Evolutionary conservation across 2,113 vertebrate species (phyloP).

Genomic region (Myiozetetes cayanensis): DNA sequence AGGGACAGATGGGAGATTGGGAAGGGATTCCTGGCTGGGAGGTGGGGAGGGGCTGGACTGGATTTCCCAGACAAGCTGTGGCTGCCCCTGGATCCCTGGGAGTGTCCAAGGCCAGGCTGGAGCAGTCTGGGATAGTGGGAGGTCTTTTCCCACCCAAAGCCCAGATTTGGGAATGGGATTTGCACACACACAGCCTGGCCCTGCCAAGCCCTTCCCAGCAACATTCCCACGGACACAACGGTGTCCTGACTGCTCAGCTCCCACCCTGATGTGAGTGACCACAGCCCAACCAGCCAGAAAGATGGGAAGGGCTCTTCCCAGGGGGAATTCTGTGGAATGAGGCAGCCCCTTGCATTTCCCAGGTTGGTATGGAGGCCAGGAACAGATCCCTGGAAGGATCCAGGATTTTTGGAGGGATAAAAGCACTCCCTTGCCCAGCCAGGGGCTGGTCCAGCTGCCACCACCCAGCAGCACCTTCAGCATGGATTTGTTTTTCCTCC

Average conservation of each 20-base stretch:
- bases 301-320: neutral
- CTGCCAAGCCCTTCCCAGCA: neutral
- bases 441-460: neutral
- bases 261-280: neutral
- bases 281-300: neutral
- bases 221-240: fast-evolving
- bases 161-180: neutral
- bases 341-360: neutral
- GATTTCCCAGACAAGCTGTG: neutral
- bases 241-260: neutral
- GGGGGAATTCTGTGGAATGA: neutral
- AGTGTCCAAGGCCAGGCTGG: neutral
- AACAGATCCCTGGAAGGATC: neutral
- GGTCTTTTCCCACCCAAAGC: neutral
- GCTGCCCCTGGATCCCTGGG: neutral
- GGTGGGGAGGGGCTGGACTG: neutral
- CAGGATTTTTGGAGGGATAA: neutral
- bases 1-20: neutral
- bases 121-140: fast-evolving
- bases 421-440: neutral
- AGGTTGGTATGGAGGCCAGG: neutral
- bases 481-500: neutral
- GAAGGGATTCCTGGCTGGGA: neutral
- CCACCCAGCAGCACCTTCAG: neutral
- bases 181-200: fast-evolving